Evolutionary conservation across 2,113 vertebrate genomes (phyloP).

Genomic region (Coregonus clupeaformis): DNA sequence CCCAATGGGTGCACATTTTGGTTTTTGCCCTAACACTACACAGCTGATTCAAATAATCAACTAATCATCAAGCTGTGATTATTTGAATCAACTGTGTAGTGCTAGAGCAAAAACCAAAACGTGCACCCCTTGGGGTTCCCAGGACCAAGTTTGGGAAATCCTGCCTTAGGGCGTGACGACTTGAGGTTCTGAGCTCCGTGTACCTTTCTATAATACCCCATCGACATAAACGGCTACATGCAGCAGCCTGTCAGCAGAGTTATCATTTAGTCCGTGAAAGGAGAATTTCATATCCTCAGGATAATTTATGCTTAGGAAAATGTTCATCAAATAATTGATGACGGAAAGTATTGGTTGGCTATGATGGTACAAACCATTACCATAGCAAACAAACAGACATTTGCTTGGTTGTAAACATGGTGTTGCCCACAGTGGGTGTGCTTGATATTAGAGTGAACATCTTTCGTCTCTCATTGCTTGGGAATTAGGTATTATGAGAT

Average conservation of each 20-base stretch:
- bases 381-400: background rate
- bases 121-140: too few species aligned
- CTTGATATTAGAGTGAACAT: background rate
- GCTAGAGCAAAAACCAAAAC: too few species aligned
- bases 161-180: background rate
- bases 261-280: background rate
- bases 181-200: background rate
- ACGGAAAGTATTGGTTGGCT: background rate
- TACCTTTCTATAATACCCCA: background rate
- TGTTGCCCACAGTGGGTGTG: background rate
- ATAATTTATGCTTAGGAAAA: background rate
- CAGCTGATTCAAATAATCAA: too few species aligned
- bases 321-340: background rate
- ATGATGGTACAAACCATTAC: background rate
- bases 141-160: too few species aligned
- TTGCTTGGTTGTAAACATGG: background rate
- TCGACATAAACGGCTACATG: constrained; percentile 4
- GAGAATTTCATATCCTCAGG: background rate
- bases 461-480: background rate
- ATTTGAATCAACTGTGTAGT: too few species aligned
- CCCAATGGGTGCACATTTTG: too few species aligned
- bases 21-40: too few species aligned
- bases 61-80: too few species aligned
- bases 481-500: background rate
- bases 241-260: constrained; percentile 9